Percentiles rank a stretch among this genome's conserved stretches.
Conservation (phyloP, 2,113 vertebrate genomes). For the Aepyceros melampus region DNA sequence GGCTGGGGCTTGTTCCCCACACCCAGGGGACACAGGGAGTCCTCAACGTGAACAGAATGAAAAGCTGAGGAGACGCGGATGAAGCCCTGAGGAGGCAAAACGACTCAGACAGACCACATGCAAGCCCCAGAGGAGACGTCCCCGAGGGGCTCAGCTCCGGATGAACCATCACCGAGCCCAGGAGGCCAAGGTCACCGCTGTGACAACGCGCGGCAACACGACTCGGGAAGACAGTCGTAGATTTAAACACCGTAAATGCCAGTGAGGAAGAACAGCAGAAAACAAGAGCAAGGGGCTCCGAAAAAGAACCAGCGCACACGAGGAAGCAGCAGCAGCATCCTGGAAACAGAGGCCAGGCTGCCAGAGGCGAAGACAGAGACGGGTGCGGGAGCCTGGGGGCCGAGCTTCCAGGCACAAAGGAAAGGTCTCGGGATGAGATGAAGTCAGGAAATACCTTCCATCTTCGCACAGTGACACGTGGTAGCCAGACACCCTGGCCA, state of each 20-base stretch:
- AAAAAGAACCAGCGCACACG: fast-evolving
- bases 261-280: fast-evolving
- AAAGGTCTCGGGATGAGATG: fast-evolving
- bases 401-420: not conserved
- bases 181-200: fast-evolving
- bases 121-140: not conserved
- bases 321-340: fast-evolving
- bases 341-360: not conserved
- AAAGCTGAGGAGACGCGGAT: fast-evolving
- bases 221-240: fast-evolving
- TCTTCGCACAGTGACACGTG: not conserved
- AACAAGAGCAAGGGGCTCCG: not conserved
- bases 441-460: fast-evolving
- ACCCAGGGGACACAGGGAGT: not conserved
- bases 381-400: not conserved
- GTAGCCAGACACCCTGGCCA: not conserved
- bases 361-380: fast-evolving
- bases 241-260: fast-evolving
- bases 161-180: fast-evolving
- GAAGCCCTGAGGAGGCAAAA: not conserved
- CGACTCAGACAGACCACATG: fast-evolving
- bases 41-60: fast-evolving
- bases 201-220: fast-evolving
- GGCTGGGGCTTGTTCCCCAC: not conserved
- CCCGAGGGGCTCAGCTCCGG: fast-evolving